Base-by-base conservation (phyloP, 2,113 vertebrate genomes). In the Cephalopterus ornatus region DNA sequence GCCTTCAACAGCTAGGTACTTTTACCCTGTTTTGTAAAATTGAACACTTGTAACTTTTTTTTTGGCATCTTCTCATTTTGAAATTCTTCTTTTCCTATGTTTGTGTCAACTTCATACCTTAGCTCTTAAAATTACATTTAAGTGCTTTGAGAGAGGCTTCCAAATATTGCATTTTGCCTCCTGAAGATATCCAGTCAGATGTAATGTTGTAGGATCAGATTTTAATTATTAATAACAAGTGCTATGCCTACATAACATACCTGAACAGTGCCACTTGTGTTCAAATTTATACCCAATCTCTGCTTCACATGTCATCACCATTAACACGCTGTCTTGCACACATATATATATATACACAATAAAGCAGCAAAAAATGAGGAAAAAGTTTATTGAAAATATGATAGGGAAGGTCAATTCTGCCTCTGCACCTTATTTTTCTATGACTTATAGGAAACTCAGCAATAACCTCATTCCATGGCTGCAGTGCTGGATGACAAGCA, bases 401-500 rank as follows among this genome's bases (percentile, higher is more conserved):
- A 41, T 16, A 37, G 11, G 14, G 4, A 73, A 66, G 3, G 12
- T 73, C 1, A 3, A 2, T 68, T 72, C 5, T 81, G 4, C 4
- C n/a, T 44, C 30, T 39, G 14, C 18, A 63, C 2, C 15, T 80
- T 65, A 7, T 5, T 61, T 89, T 66, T 55, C 61, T 26, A 44
- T 41, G 33, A 16, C 3, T 59, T 19, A 6, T 5, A 35, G 8
- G 30, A 79, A 26, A 4, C 14, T 33, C 11, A 23, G 3, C 8
- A 24, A 17, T 35, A 26, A 35, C 26, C 22, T 72, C 12, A 46
- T 55, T 39, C 27, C 26, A 19, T 14, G 26, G 14, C 11, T 53
- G 5, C 46, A 49, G 21, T 24, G 24, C 6, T 0, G 1, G 8
- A 21, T 0, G 0, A 26, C n/a, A 39, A 8, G 5, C 41, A 24